phyloP scores from a whole-genome alignment of 2,113 vertebrate genomes.

The Polyodon spathula region DNA sequence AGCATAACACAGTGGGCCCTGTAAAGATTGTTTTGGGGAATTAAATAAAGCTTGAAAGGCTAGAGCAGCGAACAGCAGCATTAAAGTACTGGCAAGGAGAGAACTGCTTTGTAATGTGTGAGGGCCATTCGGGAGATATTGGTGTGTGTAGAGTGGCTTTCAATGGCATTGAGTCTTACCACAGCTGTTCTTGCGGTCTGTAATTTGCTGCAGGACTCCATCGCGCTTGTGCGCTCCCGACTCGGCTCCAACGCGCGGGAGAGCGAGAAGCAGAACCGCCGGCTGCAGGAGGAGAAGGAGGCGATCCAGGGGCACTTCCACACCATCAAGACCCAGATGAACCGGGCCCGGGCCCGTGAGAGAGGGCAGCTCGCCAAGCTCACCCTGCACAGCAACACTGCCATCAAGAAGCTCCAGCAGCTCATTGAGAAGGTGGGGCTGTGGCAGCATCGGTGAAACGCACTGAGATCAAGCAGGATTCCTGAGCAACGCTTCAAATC shows the following conservation, averaged over 20 bases:
- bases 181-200: neutral
- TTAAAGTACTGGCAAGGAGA: too few species aligned
- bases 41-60: too few species aligned
- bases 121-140: too few species aligned
- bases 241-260: slow-evolving; percentile 32
- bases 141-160: neutral
- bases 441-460: too few species aligned
- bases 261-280: slow-evolving; percentile 35
- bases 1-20: neutral
- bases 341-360: slow-evolving; percentile 27
- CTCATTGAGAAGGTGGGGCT: slow-evolving; percentile 51
- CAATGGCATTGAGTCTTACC: too few species aligned
- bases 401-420: slow-evolving; percentile 47
- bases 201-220: slow-evolving; percentile 42
- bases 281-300: slow-evolving; percentile 39
- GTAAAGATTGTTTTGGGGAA: neutral
- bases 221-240: slow-evolving; percentile 35
- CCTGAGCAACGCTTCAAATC: neutral
- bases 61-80: too few species aligned
- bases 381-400: slow-evolving; percentile 41
- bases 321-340: slow-evolving; percentile 52
- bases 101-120: too few species aligned
- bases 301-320: slow-evolving; percentile 37
- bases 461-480: neutral
- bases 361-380: slow-evolving; percentile 48